Evolutionary conservation across 2,888 invertebrate genomes (phyloP).

Genomic region (Stratiomys singularior): DNA sequence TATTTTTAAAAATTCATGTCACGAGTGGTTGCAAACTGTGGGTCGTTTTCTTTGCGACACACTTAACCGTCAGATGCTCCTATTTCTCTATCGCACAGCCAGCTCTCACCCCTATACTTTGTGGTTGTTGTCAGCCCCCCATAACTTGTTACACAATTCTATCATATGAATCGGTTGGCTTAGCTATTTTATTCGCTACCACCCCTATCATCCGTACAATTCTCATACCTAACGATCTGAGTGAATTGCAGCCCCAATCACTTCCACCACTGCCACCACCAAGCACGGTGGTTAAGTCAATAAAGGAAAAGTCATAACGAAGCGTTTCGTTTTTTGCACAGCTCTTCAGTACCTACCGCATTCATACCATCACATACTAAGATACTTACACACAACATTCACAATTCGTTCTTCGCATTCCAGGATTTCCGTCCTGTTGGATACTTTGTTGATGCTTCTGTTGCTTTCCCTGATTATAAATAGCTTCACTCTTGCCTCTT

Average conservation of each 20-base stretch:
- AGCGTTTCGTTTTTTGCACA: constrained; percentile 48
- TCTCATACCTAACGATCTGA: constrained; percentile 1
- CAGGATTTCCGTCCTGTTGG: constrained; percentile 48
- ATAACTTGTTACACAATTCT: constrained; percentile 40
- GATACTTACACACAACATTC: constrained; percentile 3
- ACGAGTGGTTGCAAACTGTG: constrained; percentile 49
- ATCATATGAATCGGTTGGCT: neutral
- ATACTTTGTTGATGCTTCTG: constrained; percentile 50
- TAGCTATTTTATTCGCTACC: constrained; percentile 1
- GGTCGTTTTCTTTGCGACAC: constrained; percentile 49
- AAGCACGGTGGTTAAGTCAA: constrained; percentile 51
- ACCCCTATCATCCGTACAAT: constrained; percentile 20
- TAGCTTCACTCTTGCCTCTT: constrained; percentile 38
- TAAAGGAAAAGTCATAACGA: constrained; percentile 53
- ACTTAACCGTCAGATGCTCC: constrained; percentile 23
- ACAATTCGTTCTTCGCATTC: constrained; percentile 38
- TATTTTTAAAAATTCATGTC: constrained; percentile 44
- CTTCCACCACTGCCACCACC: constrained; percentile 35
- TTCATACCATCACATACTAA: neutral
- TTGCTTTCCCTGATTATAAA: constrained; percentile 51
- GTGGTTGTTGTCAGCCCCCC: neutral
- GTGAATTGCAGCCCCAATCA: constrained; percentile 32
- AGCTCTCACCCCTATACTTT: constrained; percentile 37
- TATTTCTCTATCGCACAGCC: neutral
- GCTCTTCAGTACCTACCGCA: constrained; percentile 6